Evolutionary conservation across 2,888 invertebrate species (phyloP).

Genomic region (Yponomeuta plumbellus): DNA sequence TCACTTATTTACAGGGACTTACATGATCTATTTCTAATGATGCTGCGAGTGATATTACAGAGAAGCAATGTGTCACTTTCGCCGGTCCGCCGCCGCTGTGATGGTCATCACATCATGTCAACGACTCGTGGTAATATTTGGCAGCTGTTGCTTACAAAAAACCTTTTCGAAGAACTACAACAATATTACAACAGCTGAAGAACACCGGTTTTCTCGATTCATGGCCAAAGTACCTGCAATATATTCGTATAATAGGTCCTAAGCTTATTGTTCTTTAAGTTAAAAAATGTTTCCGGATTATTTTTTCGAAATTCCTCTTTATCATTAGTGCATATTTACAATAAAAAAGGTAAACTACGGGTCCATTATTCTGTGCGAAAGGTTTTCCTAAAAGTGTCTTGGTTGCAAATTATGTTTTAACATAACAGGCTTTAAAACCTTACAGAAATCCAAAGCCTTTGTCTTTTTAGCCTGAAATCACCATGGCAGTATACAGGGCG

Average conservation of each 20-base stretch:
- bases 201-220: background rate
- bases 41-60: background rate
- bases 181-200: background rate
- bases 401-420: background rate
- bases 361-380: background rate
- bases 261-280: background rate
- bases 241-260: no score
- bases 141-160: background rate
- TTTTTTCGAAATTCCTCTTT: background rate
- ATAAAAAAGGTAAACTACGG: background rate
- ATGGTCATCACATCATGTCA: constrained; percentile 8
- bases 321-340: background rate
- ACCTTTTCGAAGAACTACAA: background rate
- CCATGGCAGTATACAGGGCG: no score
- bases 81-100: constrained; percentile 6
- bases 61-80: constrained; percentile 13
- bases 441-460: no score
- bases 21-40: constrained; percentile 3
- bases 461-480: no score
- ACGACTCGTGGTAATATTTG: constrained; percentile 8
- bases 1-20: no score
- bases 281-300: background rate
- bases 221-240: background rate
- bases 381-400: background rate
- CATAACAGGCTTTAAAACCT: no score